Base-by-base conservation (phyloP, 1,140 invertebrate species). In the Macrocentrus cingulum region DNA sequence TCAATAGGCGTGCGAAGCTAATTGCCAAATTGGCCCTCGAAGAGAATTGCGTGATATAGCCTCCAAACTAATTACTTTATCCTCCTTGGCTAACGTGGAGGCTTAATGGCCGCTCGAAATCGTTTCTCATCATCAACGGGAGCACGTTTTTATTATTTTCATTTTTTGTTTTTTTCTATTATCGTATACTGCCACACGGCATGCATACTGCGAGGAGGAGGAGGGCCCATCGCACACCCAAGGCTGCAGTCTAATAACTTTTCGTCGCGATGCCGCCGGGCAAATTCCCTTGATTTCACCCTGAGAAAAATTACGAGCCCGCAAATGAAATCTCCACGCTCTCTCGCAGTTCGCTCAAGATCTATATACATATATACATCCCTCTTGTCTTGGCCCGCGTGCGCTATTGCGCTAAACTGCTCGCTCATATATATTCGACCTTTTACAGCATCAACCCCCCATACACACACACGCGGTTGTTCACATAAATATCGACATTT, bases 31-130 rank as follows among this genome's bases (percentile, higher is more conserved):
- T 70, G 60, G 55, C 23, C 45, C 34, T 20, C 22, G 34, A 42
- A 46, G 56, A 34, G 44, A 52, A 65, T 59, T 59, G 60, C 58
- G 23, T 51, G 50, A 54, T 29, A 34, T 46, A 41, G 48, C 68
- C 63, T 51, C 34, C 61, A 59, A 62, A 63, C 65, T 73, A 73
- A 74, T 73, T 74, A 73, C 69, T 74, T 72, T 66, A 73, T 73
- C 61, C 66, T 60, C 62, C 39, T 18, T 44, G 37, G 11, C 19
- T 54, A 22, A 61, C 58, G 46, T 56, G 51, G 59, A 56, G 23
- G 11, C 49, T 58, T 58, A 69, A 68, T 66, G 62, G 58, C 60
- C 52, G 41, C 42, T 11, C 56, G 36, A 59, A 63, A 63, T 58
- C 59, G 50, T 54, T 54, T 60, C 58, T 45, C 58, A 54, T 49